phyloP scores from a whole-genome alignment of 2,797 vertebrate species.

The Oreortyx pictus region DNA sequence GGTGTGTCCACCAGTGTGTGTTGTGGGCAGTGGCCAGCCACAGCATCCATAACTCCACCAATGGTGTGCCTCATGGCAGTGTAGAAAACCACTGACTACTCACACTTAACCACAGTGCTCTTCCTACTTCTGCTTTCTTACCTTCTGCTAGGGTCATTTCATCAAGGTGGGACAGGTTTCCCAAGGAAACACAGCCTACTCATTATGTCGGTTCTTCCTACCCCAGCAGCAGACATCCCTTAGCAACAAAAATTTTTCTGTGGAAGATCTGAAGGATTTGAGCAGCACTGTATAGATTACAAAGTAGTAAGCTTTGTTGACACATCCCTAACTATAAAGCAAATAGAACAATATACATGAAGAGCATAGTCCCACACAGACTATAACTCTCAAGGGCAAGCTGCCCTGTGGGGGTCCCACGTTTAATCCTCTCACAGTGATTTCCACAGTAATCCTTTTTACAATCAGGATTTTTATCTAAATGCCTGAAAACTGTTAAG shows the following conservation, averaged over 20 bases:
- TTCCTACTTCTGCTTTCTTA: not conserved
- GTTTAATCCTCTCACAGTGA: slow-evolving; percentile 51
- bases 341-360: not conserved
- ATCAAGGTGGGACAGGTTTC: not conserved
- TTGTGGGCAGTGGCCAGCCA: not conserved
- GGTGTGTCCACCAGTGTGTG: not conserved
- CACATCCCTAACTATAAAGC: not conserved
- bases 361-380: not conserved
- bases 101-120: not conserved
- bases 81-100: not conserved
- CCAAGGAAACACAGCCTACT: not conserved
- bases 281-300: not conserved
- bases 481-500: slow-evolving; percentile 44
- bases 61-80: accelerated
- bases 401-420: not conserved
- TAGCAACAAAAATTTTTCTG: not conserved
- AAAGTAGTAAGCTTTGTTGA: not conserved
- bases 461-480: slow-evolving; percentile 54
- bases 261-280: not conserved
- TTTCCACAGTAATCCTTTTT: slow-evolving; percentile 53
- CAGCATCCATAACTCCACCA: accelerated
- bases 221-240: not conserved
- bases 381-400: slow-evolving; percentile 7
- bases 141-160: not conserved
- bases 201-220: not conserved